A percentile compares a stretch with the other conserved stretches of the same genome.
phyloP scores from a whole-genome alignment of 2,113 vertebrate genomes.

The Ibidorhyncha struthersii region DNA sequence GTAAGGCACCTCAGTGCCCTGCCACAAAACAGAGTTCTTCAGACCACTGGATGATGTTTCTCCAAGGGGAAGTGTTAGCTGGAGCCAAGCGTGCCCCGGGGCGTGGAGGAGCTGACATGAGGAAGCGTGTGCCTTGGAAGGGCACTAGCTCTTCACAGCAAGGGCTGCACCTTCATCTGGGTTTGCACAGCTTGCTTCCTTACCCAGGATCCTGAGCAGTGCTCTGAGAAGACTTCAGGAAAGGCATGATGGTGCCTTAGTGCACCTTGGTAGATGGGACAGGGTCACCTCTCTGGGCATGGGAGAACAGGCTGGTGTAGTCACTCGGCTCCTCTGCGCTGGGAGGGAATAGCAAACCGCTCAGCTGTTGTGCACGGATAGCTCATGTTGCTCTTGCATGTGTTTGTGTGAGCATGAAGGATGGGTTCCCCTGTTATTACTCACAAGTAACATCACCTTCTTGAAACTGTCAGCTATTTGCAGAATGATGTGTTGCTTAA shows the following conservation, averaged over 20 bases:
- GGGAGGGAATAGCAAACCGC: not conserved
- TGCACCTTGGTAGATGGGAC: not conserved
- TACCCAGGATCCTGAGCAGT: not conserved
- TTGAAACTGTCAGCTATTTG: not conserved
- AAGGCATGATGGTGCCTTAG: not conserved
- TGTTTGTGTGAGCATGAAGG: not conserved
- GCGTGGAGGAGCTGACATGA: not conserved
- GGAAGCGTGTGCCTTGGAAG: not conserved
- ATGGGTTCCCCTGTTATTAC: not conserved
- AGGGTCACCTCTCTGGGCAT: not conserved
- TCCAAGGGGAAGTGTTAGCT: not conserved
- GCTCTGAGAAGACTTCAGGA: not conserved
- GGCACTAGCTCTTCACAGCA: not conserved
- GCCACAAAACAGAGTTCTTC: not conserved
- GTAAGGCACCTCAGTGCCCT: constrained; percentile 68
- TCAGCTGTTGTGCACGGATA: not conserved
- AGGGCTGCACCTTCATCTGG: not conserved
- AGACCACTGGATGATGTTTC: not conserved
- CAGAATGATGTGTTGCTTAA: not conserved
- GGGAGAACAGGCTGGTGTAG: not conserved
- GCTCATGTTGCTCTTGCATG: not conserved
- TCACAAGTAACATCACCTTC: not conserved
- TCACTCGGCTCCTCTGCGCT: not conserved
- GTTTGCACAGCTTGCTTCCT: not conserved
- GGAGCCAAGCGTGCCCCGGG: not conserved